Evolutionary conservation across 2,797 vertebrate species (phyloP).

Genomic region (Nasua narica): DNA sequence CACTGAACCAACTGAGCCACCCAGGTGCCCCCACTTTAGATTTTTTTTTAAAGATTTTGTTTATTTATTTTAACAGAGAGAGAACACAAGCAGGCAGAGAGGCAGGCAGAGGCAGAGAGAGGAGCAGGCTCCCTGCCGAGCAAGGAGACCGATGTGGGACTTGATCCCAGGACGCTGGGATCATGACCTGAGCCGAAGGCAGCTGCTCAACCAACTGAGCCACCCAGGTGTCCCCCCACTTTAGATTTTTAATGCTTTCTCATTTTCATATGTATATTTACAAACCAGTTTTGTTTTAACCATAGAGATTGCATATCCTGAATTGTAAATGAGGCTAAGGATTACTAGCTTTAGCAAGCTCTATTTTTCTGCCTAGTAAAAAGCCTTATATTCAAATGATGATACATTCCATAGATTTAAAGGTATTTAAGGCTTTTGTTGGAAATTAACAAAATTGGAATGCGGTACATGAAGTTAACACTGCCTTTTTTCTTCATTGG

Average conservation of each 20-base stretch:
- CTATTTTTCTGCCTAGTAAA: not conserved
- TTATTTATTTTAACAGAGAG: no score
- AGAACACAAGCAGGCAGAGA: no score
- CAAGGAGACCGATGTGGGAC: no score
- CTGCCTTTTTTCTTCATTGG: not conserved
- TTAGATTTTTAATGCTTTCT: not conserved
- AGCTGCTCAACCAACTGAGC: not conserved
- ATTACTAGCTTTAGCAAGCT: not conserved
- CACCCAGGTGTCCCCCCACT: not conserved
- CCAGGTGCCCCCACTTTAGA: no score
- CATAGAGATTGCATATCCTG: not conserved
- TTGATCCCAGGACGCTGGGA: not conserved
- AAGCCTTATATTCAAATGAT: not conserved
- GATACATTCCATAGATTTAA: not conserved
- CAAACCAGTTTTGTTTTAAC: not conserved
- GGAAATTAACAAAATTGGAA: conserved; percentile 5
- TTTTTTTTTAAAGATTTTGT: no score
- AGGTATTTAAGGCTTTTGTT: not conserved
- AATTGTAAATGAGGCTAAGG: not conserved
- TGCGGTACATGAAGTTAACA: not conserved
- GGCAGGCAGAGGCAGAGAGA: no score
- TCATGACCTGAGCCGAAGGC: not conserved
- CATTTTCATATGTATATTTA: not conserved
- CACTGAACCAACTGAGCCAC: no score
- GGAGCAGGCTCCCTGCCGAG: no score